These are phyloP conservation scores for Aporophyla nigra DNA, from an alignment of 2,888 invertebrate species.

Conservation along the genomic window DNA sequence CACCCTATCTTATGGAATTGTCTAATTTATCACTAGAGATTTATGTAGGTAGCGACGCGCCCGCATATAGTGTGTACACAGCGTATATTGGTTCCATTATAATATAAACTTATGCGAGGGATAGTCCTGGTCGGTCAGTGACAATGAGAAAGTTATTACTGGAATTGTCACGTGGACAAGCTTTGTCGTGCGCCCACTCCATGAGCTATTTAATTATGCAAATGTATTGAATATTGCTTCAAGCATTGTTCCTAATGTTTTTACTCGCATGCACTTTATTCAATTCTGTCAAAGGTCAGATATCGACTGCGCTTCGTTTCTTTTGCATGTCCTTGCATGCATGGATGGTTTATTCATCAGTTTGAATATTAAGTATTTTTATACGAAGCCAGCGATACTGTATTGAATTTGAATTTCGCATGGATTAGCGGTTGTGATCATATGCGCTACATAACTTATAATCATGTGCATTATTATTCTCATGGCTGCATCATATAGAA, in stretches of 20 bases:
- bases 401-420: constrained; percentile 61
- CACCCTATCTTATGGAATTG: constrained; percentile 84
- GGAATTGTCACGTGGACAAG: constrained; percentile 73
- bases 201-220: constrained; percentile 70
- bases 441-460: constrained; percentile 42
- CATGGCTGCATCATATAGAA: constrained; percentile 32
- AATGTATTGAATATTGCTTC: constrained; percentile 68
- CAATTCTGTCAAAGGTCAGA: constrained; percentile 71
- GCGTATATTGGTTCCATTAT: constrained; percentile 67
- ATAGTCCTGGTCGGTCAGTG: constrained; percentile 60
- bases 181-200: constrained; percentile 69
- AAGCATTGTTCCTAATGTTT: constrained; percentile 39
- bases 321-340: constrained; percentile 62
- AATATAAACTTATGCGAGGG: constrained; percentile 67
- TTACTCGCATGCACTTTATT: constrained; percentile 43
- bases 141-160: constrained; percentile 76
- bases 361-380: constrained; percentile 65
- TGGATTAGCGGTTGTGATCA: constrained; percentile 58
- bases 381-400: constrained; percentile 55
- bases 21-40: constrained; percentile 85
- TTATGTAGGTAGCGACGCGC: constrained; percentile 82
- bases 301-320: constrained; percentile 56
- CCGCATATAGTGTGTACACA: constrained; percentile 77
- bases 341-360: constrained; percentile 68
- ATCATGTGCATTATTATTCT: constrained; percentile 50